Conservation (phyloP, 2,113 vertebrate species). For the Nasalis larvatus region DNA sequence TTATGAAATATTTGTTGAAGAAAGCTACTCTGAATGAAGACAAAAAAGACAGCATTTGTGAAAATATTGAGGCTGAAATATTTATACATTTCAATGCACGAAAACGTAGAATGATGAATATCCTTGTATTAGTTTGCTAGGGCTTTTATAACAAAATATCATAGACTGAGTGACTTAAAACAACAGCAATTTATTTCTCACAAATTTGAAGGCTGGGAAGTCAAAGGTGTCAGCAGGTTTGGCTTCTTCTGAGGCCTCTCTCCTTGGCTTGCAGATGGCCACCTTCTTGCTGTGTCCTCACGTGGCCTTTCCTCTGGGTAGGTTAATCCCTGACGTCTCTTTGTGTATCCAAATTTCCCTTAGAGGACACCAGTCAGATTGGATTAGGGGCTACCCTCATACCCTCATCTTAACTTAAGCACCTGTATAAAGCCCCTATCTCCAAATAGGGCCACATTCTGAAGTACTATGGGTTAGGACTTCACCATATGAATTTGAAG, state of each 20-base stretch:
- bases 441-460: neutral
- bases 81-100: neutral
- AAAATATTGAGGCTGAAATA: constrained; percentile 22
- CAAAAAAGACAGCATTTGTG: neutral
- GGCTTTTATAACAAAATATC: neutral
- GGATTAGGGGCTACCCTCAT: neutral
- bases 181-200: neutral
- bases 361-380: neutral
- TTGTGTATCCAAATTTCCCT: neutral
- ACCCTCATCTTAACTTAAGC: neutral
- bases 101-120: constrained; percentile 11
- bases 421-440: neutral
- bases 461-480: neutral
- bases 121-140: neutral
- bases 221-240: neutral
- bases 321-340: neutral
- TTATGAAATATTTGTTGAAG: constrained; percentile 48
- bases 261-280: neutral
- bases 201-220: neutral
- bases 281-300: neutral
- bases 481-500: neutral
- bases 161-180: neutral
- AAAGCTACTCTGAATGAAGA: constrained; percentile 39
- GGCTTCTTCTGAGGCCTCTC: neutral
- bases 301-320: neutral